Evolutionary conservation across 2,888 invertebrate genomes (phyloP).

Genomic region (Cryptophagus acutangulus): DNA sequence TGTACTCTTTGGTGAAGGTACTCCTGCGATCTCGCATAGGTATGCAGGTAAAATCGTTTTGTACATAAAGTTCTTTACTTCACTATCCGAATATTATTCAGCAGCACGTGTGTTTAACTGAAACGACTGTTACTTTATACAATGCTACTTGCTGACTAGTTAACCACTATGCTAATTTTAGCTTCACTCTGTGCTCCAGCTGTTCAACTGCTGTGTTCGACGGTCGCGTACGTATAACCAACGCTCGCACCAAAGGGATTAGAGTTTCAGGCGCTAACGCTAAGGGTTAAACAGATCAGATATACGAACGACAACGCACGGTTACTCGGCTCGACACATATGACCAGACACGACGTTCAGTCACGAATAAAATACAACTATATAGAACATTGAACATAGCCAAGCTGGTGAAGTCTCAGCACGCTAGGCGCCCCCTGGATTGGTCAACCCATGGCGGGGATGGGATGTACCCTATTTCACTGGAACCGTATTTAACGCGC

Average conservation of each 20-base stretch:
- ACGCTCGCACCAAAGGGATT: conserved; percentile 9
- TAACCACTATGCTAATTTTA: conserved; percentile 39
- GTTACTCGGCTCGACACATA: conserved; percentile 28
- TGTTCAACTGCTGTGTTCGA: conserved; percentile 24
- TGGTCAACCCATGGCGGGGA: conserved; percentile 31
- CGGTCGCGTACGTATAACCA: conserved; percentile 19
- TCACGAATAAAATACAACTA: conserved; percentile 31
- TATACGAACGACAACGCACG: conserved; percentile 26
- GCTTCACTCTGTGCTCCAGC: conserved; percentile 33
- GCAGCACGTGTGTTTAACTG: conserved; percentile 31
- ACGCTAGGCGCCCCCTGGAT: conserved; percentile 40
- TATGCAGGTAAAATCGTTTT: conserved; percentile 39
- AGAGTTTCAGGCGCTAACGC: too few species aligned
- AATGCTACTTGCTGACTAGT: conserved; percentile 20
- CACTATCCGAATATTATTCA: conserved; percentile 13
- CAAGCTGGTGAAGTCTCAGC: conserved; percentile 22
- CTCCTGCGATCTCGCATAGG: conserved; percentile 49
- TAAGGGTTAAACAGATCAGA: conserved; percentile 31
- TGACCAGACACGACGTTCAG: conserved; percentile 30
- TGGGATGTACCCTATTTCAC: conserved; percentile 27
- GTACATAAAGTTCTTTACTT: conserved; percentile 37
- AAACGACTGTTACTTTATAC: not conserved
- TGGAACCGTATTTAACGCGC: too few species aligned
- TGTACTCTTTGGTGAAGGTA: conserved; percentile 48
- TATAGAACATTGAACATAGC: conserved; percentile 5